Conservation (phyloP, 2,888 invertebrate genomes). For the Stegophylla sp. region DNA sequence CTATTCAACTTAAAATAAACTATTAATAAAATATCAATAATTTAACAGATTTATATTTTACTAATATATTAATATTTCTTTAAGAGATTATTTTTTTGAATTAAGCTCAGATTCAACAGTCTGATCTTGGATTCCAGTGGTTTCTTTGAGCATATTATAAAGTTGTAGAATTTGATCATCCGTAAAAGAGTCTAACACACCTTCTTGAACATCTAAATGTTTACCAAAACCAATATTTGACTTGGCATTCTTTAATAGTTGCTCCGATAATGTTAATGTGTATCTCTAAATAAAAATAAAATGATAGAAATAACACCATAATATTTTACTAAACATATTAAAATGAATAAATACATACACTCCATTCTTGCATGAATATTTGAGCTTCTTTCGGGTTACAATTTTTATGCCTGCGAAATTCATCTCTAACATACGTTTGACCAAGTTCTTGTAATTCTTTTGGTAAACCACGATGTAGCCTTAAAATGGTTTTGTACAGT, state of each 20-base stretch:
- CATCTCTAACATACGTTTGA: slow-evolving; percentile 79
- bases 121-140: slow-evolving; percentile 64
- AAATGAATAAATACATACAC: slow-evolving; percentile 69
- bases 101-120: slow-evolving; percentile 30
- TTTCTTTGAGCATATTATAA: slow-evolving; percentile 80
- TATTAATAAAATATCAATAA: not conserved
- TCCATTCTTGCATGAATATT: slow-evolving; percentile 88
- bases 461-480: slow-evolving; percentile 80
- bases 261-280: slow-evolving; percentile 76
- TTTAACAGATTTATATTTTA: not conserved
- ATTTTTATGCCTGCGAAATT: slow-evolving; percentile 83
- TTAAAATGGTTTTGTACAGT: slow-evolving; percentile 80
- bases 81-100: slow-evolving; percentile 1
- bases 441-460: slow-evolving; percentile 75
- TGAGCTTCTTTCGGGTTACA: slow-evolving; percentile 75
- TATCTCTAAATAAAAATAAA: slow-evolving; percentile 71
- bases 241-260: slow-evolving; percentile 73
- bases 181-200: slow-evolving; percentile 73
- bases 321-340: not conserved
- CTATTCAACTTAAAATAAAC: not conserved
- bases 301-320: not conserved
- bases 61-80: not conserved
- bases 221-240: slow-evolving; percentile 72
- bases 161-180: slow-evolving; percentile 86
- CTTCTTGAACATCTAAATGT: slow-evolving; percentile 69